Base-by-base conservation (phyloP, 2,797 vertebrate genomes). In the Leuciscus waleckii region DNA sequence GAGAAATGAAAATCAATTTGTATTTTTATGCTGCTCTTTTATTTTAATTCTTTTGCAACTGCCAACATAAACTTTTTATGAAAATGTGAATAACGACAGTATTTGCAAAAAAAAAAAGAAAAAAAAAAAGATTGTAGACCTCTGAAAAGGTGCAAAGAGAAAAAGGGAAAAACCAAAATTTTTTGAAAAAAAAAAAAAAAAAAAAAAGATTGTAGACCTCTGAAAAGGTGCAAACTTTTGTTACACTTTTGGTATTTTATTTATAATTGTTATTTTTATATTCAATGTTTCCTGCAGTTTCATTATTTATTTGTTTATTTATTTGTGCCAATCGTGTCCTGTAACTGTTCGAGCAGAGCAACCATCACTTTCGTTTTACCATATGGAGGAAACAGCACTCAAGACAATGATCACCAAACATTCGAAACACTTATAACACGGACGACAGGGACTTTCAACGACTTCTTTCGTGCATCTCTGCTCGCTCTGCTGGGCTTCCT, bases 11-110 rank as follows among this genome's bases (percentile, higher is more conserved):
- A 74, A 83, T 82, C 74, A 73, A 89, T 82, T 78, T 96, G 95
- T 96, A 96, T 96, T 96, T 96, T 96, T 96, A 96, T 96, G 96
- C 96, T 96, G 95, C 95, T 96, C 96, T 96, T 95, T 96, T 95
- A 95, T 95, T 96, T 96, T 96, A 95, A 96, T 96, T 96, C 93
- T 96, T 96, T 96, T 96, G 95, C 95, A 96, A 96, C 95, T 96
- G 95, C 95, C 95, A 95, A 95, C 94, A 94, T 93, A 91, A 95
- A 95, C 94, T 95, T 96, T 96, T 95, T 96, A 95, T 94, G 94
- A 96, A 94, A 96, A 95, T 95, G 93, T 96, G 84, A 89, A 90
- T 84, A 88, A 86, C 85, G 93, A 96, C 94, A 96, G 95, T 95
- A 96, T 96, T 96, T 96, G 95, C 95, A 96, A 95, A 95, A 91